Evolutionary conservation across 2,797 vertebrate genomes (phyloP).

Genomic region (Myotis vivesi): DNA sequence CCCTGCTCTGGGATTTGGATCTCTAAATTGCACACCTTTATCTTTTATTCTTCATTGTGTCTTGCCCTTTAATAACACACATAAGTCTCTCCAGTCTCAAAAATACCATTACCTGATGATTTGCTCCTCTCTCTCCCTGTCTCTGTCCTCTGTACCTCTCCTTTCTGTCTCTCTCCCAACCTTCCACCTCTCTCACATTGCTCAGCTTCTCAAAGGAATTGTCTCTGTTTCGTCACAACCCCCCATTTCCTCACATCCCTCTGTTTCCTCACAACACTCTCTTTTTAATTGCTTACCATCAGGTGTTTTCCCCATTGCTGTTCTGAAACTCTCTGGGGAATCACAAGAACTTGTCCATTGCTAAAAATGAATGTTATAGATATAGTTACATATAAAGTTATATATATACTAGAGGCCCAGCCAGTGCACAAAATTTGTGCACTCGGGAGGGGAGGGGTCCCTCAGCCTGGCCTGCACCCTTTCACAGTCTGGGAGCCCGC

Average conservation of each 20-base stretch:
- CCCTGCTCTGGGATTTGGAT: not conserved
- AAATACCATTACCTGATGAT: not conserved
- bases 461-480: too few species aligned
- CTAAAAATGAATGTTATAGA: not conserved
- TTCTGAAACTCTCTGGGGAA: not conserved
- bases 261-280: not conserved
- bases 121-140: not conserved
- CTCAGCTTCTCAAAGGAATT: not conserved
- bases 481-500: too few species aligned
- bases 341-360: not conserved
- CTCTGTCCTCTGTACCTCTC: not conserved
- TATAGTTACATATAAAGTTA: not conserved
- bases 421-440: too few species aligned
- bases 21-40: not conserved
- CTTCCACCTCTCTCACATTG: not conserved
- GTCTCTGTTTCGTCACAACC: not conserved
- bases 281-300: not conserved
- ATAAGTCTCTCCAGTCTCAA: not conserved
- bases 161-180: not conserved
- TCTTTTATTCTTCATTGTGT: not conserved
- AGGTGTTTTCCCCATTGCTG: not conserved
- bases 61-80: not conserved
- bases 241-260: not conserved
- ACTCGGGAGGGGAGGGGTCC: too few species aligned
- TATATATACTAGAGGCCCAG: not conserved